A percentile compares a stretch with the other conserved stretches of the same genome.
Evolutionary conservation across 2,797 vertebrate species (phyloP).

Genomic region (Telmatherina bonti): DNA sequence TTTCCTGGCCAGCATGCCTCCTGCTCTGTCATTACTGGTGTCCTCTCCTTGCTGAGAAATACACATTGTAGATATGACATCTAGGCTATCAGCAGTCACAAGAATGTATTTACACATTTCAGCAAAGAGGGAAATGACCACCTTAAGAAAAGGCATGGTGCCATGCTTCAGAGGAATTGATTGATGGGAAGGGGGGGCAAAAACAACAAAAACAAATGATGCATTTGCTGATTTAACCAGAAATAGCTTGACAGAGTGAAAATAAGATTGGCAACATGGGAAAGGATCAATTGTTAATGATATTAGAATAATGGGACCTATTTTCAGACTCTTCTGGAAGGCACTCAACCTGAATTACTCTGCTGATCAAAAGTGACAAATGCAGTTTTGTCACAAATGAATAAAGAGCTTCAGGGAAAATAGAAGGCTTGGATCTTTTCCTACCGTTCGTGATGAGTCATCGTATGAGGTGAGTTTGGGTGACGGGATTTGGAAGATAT

Average conservation of each 20-base stretch:
- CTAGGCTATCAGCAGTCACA: neutral
- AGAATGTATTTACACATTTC: constrained; percentile 6
- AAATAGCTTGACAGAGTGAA: neutral
- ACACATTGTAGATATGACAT: constrained; percentile 12
- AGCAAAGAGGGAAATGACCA: constrained; percentile 6
- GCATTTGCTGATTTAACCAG: neutral
- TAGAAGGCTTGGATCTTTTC: neutral
- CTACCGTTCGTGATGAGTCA: neutral
- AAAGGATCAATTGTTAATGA: neutral
- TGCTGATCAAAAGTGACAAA: neutral
- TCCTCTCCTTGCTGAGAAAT: constrained; percentile 4
- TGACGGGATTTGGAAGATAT: neutral
- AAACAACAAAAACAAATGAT: neutral
- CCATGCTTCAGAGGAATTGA: neutral
- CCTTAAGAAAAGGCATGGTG: no score
- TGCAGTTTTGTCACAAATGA: neutral
- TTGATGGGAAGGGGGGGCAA: neutral
- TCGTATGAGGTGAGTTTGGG: neutral
- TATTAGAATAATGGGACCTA: neutral
- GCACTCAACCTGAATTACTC: neutral
- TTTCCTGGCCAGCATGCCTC: constrained; percentile 40
- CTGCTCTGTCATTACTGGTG: constrained; percentile 17
- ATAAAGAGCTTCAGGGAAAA: neutral
- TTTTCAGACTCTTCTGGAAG: neutral
- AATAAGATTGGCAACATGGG: neutral